Percentiles rank a stretch among this genome's conserved stretches.
Conservation (phyloP, 2,888 invertebrate genomes). For the Petrophora chlorosata region DNA sequence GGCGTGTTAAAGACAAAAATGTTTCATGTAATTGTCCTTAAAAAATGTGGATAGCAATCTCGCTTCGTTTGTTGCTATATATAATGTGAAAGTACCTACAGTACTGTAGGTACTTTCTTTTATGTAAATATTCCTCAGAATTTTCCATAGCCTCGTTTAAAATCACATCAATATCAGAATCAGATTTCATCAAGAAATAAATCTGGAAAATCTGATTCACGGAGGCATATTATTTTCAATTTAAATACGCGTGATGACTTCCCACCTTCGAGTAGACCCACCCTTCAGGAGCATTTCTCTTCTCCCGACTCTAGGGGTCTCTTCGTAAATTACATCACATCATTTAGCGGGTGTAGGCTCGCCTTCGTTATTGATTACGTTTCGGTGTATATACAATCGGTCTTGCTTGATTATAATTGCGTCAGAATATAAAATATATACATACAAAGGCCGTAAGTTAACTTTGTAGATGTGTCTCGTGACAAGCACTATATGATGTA, state of each 20-base stretch:
- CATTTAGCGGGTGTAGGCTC: slow-evolving; percentile 16
- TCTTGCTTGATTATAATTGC: slow-evolving; percentile 21
- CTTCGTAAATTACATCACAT: slow-evolving; percentile 24
- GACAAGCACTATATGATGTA: too few relatives aligned
- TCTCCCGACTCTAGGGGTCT: background rate
- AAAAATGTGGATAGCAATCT: too few relatives aligned
- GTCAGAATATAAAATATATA: slow-evolving; percentile 5
- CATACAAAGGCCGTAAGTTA: too few relatives aligned
- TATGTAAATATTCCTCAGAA: too few relatives aligned
- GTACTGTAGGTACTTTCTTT: too few relatives aligned
- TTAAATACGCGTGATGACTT: background rate
- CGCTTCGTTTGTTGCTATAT: too few relatives aligned
- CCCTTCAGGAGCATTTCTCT: background rate
- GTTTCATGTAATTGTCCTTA: too few relatives aligned
- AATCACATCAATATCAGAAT: too few relatives aligned
- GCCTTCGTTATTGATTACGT: slow-evolving; percentile 14
- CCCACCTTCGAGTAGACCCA: background rate
- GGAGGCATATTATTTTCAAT: background rate
- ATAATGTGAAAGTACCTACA: too few relatives aligned
- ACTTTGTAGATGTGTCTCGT: too few relatives aligned
- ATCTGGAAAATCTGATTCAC: background rate
- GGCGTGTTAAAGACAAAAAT: too few relatives aligned
- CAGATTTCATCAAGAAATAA: background rate
- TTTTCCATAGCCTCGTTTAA: too few relatives aligned
- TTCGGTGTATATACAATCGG: slow-evolving; percentile 24